phyloP scores from a whole-genome alignment of 2,797 vertebrate species.

The Alcedo atthis region DNA sequence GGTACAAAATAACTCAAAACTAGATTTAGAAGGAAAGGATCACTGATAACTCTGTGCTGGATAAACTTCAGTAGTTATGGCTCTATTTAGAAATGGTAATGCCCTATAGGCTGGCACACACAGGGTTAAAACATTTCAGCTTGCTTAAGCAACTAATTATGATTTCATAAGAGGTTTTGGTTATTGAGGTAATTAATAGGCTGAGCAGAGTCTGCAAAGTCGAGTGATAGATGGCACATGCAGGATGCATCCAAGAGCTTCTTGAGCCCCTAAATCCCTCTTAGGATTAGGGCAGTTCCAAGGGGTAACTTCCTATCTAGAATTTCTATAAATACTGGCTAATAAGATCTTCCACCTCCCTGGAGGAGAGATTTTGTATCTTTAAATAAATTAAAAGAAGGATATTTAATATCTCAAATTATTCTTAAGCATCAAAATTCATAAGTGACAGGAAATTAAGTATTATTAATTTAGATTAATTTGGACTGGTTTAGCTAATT shows the following conservation, averaged over 20 bases:
- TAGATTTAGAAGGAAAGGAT: neutral
- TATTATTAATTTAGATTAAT: neutral
- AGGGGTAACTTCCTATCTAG: neutral
- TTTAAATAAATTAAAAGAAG: slow-evolving; percentile 17
- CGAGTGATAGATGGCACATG: neutral
- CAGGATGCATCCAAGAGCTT: neutral
- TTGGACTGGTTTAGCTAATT: neutral
- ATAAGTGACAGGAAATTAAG: neutral
- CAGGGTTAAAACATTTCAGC: slow-evolving; percentile 10
- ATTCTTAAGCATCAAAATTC: neutral
- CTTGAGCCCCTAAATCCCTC: neutral
- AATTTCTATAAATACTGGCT: slow-evolving; percentile 10
- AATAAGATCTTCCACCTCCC: neutral
- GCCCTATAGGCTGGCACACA: accelerated
- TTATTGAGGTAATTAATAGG: slow-evolving; percentile 23
- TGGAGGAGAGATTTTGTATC: neutral
- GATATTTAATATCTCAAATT: slow-evolving; percentile 1
- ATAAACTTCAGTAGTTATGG: neutral
- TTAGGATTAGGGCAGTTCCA: neutral
- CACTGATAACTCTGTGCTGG: neutral
- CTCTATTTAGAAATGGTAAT: neutral
- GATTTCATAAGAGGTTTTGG: slow-evolving; percentile 1
- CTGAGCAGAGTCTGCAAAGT: neutral
- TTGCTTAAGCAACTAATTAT: neutral
- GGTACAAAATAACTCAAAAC: neutral